A percentile compares a stretch with the other conserved stretches of the same genome.
phyloP scores from a whole-genome alignment of 2,888 invertebrate genomes.

The Uropetala carovei region DNA sequence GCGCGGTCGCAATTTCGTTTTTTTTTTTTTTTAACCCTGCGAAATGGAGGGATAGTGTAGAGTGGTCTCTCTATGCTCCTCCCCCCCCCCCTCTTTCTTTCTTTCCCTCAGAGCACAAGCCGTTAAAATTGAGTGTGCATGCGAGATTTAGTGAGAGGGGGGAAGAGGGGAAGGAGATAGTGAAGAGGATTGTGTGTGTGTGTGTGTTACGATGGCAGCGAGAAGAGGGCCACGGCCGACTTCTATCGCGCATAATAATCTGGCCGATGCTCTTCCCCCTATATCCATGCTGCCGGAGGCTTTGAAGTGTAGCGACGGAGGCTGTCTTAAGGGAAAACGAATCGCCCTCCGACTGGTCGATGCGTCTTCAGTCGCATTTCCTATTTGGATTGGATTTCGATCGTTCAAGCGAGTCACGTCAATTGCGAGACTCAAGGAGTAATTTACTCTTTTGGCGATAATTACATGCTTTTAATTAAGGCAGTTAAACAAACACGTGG shows the following conservation, averaged over 20 bases:
- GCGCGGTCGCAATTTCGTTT: not conserved
- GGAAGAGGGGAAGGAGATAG: not conserved
- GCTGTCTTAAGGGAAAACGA: not conserved
- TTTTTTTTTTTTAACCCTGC: not conserved
- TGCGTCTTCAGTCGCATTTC: not conserved
- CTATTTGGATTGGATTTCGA: not conserved
- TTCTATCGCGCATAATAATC: not conserved
- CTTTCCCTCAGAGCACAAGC: too few species aligned
- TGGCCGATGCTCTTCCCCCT: not conserved
- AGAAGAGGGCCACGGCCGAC: constrained; percentile 24
- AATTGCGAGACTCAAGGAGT: not conserved
- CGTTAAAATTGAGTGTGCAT: too few species aligned
- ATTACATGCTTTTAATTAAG: too few species aligned
- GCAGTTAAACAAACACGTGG: too few species aligned
- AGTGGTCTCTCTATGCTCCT: too few species aligned
- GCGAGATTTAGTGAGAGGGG: not conserved
- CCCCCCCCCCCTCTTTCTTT: too few species aligned
- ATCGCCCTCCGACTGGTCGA: not conserved
- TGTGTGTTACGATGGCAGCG: not conserved
- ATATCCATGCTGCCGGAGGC: not conserved
- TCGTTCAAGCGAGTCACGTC: not conserved
- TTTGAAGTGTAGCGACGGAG: not conserved
- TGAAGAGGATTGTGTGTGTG: not conserved
- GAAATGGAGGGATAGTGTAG: not conserved
- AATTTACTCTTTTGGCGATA: too few species aligned